Evolutionary conservation across 2,888 invertebrate genomes (phyloP).

Genomic region (Rhopalosiphum nymphaeae): DNA sequence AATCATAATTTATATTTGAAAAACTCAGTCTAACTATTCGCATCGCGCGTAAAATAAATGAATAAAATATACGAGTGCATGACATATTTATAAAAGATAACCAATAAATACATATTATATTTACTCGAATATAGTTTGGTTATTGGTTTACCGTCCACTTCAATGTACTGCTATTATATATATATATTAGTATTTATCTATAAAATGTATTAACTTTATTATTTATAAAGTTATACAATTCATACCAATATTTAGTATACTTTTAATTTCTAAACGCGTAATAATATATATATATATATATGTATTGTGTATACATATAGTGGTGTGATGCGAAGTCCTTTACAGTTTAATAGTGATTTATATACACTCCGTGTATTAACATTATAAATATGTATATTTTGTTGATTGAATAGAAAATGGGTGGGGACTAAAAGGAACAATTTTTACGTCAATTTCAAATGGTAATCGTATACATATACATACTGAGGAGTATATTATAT

Average conservation of each 20-base stretch:
- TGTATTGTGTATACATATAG: neutral
- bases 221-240: neutral
- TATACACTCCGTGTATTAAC: neutral
- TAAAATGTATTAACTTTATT: too few species aligned
- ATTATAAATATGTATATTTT: neutral
- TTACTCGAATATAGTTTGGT: neutral
- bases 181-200: too few species aligned
- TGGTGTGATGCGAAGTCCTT: neutral
- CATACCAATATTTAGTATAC: neutral
- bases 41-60: neutral
- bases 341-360: neutral
- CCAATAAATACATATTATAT: neutral
- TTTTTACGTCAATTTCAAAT: neutral
- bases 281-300: neutral
- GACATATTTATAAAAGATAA: neutral
- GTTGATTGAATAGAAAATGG: neutral
- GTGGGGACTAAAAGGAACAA: neutral
- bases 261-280: neutral
- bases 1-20: constrained; percentile 24
- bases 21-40: neutral
- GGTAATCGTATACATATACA: neutral
- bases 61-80: neutral
- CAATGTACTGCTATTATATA: too few species aligned
- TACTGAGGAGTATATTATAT: neutral
- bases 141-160: neutral